These are phyloP conservation scores for Triops longicaudatus DNA, from an alignment of 1,140 invertebrate genomes.

Conservation along the genomic window DNA sequence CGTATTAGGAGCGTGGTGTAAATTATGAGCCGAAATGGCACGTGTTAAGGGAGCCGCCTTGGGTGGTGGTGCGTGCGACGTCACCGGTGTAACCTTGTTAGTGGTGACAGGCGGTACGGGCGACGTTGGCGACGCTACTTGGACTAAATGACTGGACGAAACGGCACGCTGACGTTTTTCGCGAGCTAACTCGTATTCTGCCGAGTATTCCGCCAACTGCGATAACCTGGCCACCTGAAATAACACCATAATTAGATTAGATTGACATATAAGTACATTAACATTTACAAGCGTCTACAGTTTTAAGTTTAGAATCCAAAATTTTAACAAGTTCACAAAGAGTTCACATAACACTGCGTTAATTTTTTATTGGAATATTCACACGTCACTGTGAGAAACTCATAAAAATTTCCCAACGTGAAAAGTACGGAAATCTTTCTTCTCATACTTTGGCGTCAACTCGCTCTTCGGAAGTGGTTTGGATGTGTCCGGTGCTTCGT, in stretches of 20 bases:
- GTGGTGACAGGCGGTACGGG: slow-evolving; percentile 10
- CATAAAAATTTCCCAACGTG: too few species aligned
- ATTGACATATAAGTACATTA: too few species aligned
- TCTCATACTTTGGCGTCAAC: slow-evolving; percentile 36
- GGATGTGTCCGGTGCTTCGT: slow-evolving; percentile 38
- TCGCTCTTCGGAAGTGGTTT: slow-evolving; percentile 40
- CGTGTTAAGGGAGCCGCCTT: slow-evolving; percentile 43
- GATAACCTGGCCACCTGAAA: not conserved
- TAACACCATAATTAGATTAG: not conserved
- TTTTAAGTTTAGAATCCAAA: too few species aligned
- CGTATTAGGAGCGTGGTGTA: not conserved
- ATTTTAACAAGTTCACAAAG: too few species aligned
- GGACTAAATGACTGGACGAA: not conserved
- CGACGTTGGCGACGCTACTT: not conserved
- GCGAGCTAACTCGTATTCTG: slow-evolving; percentile 26
- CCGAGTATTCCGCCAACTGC: slow-evolving; percentile 17
- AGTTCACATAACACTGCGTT: too few species aligned
- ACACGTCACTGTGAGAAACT: too few species aligned
- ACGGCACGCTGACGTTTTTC: slow-evolving; percentile 21
- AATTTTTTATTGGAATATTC: too few species aligned
- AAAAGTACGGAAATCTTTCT: not conserved
- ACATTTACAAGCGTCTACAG: too few species aligned
- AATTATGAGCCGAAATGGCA: slow-evolving; percentile 16
- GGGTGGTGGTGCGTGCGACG: not conserved
- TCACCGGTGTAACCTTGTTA: slow-evolving; percentile 2